Base-by-base conservation (phyloP, 2,888 invertebrate species). In the Labia minor region DNA sequence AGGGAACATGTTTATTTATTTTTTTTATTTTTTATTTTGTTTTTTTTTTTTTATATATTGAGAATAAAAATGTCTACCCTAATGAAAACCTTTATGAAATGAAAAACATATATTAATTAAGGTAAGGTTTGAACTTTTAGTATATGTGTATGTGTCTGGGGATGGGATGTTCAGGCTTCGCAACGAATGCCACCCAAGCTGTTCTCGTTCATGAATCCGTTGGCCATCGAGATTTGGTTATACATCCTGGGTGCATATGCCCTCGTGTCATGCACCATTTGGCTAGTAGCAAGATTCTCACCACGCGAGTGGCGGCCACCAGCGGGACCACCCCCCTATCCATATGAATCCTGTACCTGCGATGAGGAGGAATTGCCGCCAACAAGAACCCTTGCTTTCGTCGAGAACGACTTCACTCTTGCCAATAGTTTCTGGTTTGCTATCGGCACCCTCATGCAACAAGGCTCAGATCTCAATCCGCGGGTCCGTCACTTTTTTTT, bases 341-440 rank as follows among this genome's bases (percentile, higher is more conserved):
- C 18, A 19, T 62, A 63, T 14, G 10, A 19, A 20, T 4, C 2
- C 3, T 65, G 62, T 21, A 37, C 65, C 16, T 65, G 65, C 16
- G 61, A 62, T 62, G n/a, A 19, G 16, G 33, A 62, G 65, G 67
- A 11, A 63, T 67, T 1, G 2, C 49, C 49, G 14, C 14, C 6
- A 2, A 49, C n/a, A 49, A 4, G 49, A 4, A 76, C 77, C 62
- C 74, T 73, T 64, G 76, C 76, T 64, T 74, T 77, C 19, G 72
- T 77, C 49, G 81, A 81, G 72, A 84, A 84, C 73, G 82, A 83
- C 73, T 85, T 85, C 74, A 82, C 80, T 63, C 75, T 84, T 63
- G 78, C 81, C 65, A 83, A 84, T 74, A 79, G 80, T 71, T 79
- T 83, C 72, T 83, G 83, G 83, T 83, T 83, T 73, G 81, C 81